Conservation (phyloP, 2,113 vertebrate species). For the Anarhynchus alexandrinus region DNA sequence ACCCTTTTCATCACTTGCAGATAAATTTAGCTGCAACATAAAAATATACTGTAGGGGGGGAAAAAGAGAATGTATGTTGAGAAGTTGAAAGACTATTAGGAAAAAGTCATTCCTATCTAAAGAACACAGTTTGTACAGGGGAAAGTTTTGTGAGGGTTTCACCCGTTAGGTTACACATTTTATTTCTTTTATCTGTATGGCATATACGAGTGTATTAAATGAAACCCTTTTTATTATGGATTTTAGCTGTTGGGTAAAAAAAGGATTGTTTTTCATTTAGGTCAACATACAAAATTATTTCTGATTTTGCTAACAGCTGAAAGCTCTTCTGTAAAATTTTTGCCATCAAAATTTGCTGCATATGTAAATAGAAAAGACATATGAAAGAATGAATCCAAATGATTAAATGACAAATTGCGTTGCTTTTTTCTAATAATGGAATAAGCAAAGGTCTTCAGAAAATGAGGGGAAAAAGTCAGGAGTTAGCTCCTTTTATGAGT, state of each 20-base stretch:
- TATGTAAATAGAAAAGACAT: background rate
- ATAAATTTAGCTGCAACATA: background rate
- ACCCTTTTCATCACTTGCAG: slow-evolving; percentile 41
- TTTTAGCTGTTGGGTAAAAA: background rate
- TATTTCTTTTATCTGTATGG: background rate
- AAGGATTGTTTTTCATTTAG: background rate
- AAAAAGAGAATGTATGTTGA: background rate
- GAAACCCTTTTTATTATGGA: background rate
- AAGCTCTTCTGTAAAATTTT: background rate
- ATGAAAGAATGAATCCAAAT: background rate
- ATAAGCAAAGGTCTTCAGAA: background rate
- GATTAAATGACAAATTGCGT: background rate
- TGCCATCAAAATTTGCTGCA: background rate
- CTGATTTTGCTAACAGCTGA: background rate
- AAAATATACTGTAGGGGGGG: background rate
- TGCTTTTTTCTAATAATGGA: background rate
- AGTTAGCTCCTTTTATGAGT: background rate
- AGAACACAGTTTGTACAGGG: background rate
- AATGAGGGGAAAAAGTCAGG: background rate
- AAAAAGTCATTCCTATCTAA: background rate
- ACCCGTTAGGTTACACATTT: background rate
- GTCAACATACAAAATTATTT: background rate
- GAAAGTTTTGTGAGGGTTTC: background rate
- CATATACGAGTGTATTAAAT: background rate
- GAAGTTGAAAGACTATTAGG: background rate